Conservation (phyloP, 2,797 vertebrate genomes). For the Staurois parvus region DNA sequence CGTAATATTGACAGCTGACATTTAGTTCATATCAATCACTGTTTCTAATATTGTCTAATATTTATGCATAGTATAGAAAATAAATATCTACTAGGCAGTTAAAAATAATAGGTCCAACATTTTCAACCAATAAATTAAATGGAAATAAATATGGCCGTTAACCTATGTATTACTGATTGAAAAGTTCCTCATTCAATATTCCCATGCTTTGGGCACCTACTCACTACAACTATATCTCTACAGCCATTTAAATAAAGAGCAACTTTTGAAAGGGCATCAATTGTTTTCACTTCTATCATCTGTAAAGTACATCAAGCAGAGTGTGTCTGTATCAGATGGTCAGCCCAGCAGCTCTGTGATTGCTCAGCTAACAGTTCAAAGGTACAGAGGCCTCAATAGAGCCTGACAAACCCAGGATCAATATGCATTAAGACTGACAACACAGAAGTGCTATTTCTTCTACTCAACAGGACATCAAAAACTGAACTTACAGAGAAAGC, state of each 20-base stretch:
- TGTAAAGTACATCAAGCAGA: constrained; percentile 73
- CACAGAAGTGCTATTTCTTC: constrained; percentile 68
- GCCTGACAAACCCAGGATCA: constrained; percentile 69
- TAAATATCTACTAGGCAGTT: background rate
- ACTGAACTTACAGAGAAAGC: background rate
- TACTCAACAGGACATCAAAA: constrained; percentile 65
- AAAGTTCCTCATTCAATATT: background rate
- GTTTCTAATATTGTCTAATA: background rate
- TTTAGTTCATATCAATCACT: background rate
- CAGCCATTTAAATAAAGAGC: constrained; percentile 12
- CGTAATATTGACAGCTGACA: too few relatives aligned
- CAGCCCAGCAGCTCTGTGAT: constrained; percentile 67
- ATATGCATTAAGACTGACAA: constrained; percentile 70
- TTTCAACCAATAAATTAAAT: background rate
- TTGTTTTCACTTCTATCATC: constrained; percentile 73
- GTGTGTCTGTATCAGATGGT: constrained; percentile 73
- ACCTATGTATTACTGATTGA: background rate
- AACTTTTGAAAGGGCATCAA: constrained; percentile 1
- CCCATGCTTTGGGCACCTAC: background rate
- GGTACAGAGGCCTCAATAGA: constrained; percentile 56
- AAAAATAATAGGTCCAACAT: background rate
- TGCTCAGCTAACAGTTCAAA: constrained; percentile 63
- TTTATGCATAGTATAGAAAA: too few relatives aligned
- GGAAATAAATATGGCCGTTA: background rate
- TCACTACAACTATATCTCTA: background rate